These are phyloP conservation scores for Oreonectes daqikongensis DNA, from an alignment of 2,797 vertebrate genomes.

Conservation along the genomic window DNA sequence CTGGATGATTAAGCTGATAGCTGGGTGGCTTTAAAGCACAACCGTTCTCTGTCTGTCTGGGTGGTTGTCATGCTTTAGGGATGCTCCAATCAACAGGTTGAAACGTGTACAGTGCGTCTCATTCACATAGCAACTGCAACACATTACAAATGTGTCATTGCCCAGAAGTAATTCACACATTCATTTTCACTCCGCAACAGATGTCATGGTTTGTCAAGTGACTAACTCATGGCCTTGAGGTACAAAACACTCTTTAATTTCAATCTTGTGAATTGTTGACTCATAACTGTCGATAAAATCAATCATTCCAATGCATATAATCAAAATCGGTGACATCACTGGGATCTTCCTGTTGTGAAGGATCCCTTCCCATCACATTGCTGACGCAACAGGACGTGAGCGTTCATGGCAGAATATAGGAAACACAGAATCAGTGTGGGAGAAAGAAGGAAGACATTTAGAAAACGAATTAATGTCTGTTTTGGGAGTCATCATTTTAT, in stretches of 20 bases:
- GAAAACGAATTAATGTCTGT: conserved; percentile 40
- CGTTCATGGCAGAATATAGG: conserved; percentile 48
- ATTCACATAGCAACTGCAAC: conserved; percentile 3
- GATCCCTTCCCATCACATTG: not conserved
- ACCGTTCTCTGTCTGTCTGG: not conserved
- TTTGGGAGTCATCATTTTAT: conserved; percentile 5
- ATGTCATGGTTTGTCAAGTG: conserved; percentile 21
- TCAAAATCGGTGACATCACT: not conserved
- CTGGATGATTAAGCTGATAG: conserved; percentile 9
- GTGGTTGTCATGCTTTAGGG: not conserved
- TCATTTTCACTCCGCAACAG: not conserved
- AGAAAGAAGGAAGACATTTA: conserved; percentile 49
- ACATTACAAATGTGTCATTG: not conserved
- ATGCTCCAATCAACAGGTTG: conserved; percentile 6
- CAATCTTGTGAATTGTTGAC: not conserved
- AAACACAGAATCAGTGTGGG: conserved; percentile 12
- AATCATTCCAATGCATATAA: not conserved
- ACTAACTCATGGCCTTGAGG: not conserved
- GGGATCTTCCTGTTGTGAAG: conserved; percentile 22
- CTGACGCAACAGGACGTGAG: conserved; percentile 35
- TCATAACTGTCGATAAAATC: not conserved
- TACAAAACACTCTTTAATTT: conserved; percentile 10
- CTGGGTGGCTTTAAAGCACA: not conserved
- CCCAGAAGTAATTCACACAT: not conserved
- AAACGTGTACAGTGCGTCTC: conserved; percentile 10